These are phyloP conservation scores for Pelosia muscerda DNA, from an alignment of 2,888 invertebrate genomes.

Conservation along the genomic window DNA sequence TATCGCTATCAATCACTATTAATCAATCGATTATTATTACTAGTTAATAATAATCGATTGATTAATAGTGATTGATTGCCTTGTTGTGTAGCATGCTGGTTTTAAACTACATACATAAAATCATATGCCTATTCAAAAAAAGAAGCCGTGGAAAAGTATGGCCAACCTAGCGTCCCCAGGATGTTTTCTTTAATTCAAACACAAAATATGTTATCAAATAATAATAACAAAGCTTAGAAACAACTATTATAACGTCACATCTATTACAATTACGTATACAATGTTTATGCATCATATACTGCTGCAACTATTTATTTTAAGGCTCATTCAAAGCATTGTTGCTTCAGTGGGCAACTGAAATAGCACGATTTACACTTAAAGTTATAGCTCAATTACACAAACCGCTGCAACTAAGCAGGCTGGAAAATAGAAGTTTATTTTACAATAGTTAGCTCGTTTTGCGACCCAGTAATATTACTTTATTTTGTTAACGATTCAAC, in stretches of 20 bases:
- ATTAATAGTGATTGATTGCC: no score
- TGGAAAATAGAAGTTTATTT: constrained; percentile 14
- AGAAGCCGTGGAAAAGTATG: no score
- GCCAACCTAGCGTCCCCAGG: no score
- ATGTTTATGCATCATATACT: neutral
- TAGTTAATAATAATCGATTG: no score
- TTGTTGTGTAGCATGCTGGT: no score
- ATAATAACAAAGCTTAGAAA: neutral
- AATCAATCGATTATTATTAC: no score
- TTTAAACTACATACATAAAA: no score
- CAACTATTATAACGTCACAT: no score
- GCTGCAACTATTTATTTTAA: constrained; percentile 22
- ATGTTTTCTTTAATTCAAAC: no score
- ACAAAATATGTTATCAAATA: neutral
- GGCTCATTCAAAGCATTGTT: constrained; percentile 17
- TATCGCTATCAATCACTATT: no score
- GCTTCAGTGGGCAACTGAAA: constrained; percentile 19
- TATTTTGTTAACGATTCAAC: no score
- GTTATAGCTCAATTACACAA: constrained; percentile 24
- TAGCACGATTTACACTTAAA: constrained; percentile 22
- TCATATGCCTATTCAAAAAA: no score
- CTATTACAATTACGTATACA: constrained; percentile 13
- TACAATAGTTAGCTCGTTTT: neutral
- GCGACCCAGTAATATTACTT: neutral
- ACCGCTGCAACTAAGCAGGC: constrained; percentile 18